Evolutionary conservation across 2,888 invertebrate species (phyloP).

Genomic region (Volucella zonaria): DNA sequence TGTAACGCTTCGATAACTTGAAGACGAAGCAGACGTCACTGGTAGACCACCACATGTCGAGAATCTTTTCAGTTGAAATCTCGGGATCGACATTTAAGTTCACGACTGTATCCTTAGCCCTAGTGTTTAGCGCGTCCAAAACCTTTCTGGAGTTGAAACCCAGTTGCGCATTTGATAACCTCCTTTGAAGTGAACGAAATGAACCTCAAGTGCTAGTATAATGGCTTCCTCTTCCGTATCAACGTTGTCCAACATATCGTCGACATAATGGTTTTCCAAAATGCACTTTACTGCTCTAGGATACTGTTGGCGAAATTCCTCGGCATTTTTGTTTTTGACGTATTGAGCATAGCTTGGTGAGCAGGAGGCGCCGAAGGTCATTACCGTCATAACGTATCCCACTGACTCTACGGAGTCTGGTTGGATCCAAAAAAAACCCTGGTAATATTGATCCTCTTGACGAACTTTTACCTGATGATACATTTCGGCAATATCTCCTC

Average conservation of each 20-base stretch:
- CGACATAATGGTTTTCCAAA: too few species aligned
- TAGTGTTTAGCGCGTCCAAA: neutral
- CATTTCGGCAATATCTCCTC: constrained; percentile 76
- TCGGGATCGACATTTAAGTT: constrained; percentile 3
- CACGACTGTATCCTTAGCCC: neutral
- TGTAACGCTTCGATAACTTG: constrained; percentile 21
- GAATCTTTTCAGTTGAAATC: constrained; percentile 6
- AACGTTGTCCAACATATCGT: too few species aligned
- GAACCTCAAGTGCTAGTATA: constrained; percentile 35
- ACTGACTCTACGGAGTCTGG: constrained; percentile 1
- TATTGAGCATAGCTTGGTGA: too few species aligned
- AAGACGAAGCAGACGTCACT: constrained; percentile 8
- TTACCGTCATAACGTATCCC: constrained; percentile 53
- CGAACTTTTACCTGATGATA: constrained; percentile 74
- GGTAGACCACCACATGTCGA: constrained; percentile 19
- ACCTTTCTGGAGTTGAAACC: constrained; percentile 9
- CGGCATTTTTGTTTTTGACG: too few species aligned
- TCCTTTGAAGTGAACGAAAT: constrained; percentile 34
- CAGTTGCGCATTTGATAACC: constrained; percentile 57
- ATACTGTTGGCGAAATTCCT: too few species aligned
- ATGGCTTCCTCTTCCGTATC: too few species aligned
- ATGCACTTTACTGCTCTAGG: too few species aligned
- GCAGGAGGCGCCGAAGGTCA: too few species aligned
- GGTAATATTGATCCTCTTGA: constrained; percentile 75
- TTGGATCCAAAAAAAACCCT: constrained; percentile 76